Evolutionary conservation across 2,797 vertebrate genomes (phyloP).

Genomic region (Parauchenoglanis punctatus): DNA sequence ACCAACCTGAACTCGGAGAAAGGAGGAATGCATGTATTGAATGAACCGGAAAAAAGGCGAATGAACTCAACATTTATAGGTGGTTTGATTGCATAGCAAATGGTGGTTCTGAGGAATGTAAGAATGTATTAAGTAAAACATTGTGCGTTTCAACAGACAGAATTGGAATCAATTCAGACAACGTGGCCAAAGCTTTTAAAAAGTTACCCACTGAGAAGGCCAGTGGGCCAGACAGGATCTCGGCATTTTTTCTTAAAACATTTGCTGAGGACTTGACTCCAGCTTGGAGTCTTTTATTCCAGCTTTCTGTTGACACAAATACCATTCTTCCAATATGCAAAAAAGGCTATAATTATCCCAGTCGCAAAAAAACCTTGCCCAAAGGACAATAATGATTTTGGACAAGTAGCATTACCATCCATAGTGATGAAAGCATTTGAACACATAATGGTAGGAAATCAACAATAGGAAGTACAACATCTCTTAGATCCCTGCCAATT

Average conservation of each 20-base stretch:
- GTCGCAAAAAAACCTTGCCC: neutral
- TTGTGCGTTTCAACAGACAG: neutral
- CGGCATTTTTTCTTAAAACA: neutral
- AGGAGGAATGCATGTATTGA: neutral
- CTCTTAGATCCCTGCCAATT: neutral
- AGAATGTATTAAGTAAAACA: neutral
- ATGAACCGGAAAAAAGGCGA: constrained; percentile 27
- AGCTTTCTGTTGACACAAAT: neutral
- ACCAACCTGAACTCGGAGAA: neutral
- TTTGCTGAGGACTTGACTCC: neutral
- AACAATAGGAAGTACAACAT: neutral
- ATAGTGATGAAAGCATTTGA: constrained; percentile 14
- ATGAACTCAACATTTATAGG: neutral
- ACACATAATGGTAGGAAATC: neutral
- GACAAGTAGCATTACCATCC: neutral
- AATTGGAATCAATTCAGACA: neutral
- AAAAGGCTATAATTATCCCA: neutral
- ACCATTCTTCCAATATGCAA: neutral
- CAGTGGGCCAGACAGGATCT: neutral
- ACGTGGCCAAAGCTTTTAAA: constrained; percentile 1
- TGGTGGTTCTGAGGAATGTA: neutral
- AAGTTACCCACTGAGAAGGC: neutral
- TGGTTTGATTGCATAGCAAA: neutral
- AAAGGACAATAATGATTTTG: neutral
- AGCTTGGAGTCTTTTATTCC: neutral